phyloP scores from a whole-genome alignment of 1,140 invertebrate genomes.

The Leucophenga varia region DNA sequence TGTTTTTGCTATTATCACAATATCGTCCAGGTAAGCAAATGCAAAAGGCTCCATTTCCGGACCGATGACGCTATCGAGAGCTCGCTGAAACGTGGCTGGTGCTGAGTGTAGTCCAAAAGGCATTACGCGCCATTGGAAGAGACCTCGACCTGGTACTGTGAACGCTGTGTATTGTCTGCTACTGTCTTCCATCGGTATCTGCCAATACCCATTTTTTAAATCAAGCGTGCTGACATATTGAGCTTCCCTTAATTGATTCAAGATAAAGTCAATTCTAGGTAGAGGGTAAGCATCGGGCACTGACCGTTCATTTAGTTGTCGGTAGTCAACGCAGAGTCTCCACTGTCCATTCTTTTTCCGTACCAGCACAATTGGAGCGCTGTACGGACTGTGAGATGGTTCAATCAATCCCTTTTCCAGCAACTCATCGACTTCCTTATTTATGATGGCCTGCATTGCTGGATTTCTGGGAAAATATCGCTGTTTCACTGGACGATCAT shows the following conservation, averaged over 20 bases:
- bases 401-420: neutral
- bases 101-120: conserved; percentile 48
- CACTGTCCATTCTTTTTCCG: too few relatives aligned
- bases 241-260: neutral
- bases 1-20: conserved; percentile 5
- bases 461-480: too few relatives aligned
- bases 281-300: too few relatives aligned
- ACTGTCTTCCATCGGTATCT: neutral
- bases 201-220: too few relatives aligned
- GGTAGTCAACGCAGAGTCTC: too few relatives aligned
- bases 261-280: neutral
- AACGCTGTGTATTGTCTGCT: neutral
- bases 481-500: too few relatives aligned
- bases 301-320: conserved; percentile 1
- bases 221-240: too few relatives aligned
- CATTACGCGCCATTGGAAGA: too few relatives aligned
- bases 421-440: conserved; percentile 3
- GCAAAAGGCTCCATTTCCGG: conserved; percentile 40
- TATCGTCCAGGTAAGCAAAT: too few relatives aligned
- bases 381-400: conserved; percentile 1
- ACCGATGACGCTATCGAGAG: conserved; percentile 32
- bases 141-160: too few relatives aligned
- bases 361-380: too few relatives aligned
- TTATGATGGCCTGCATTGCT: too few relatives aligned
- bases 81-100: conserved; percentile 22